Conservation (phyloP, 2,113 vertebrate genomes). For the Otolemur garnettii region DNA sequence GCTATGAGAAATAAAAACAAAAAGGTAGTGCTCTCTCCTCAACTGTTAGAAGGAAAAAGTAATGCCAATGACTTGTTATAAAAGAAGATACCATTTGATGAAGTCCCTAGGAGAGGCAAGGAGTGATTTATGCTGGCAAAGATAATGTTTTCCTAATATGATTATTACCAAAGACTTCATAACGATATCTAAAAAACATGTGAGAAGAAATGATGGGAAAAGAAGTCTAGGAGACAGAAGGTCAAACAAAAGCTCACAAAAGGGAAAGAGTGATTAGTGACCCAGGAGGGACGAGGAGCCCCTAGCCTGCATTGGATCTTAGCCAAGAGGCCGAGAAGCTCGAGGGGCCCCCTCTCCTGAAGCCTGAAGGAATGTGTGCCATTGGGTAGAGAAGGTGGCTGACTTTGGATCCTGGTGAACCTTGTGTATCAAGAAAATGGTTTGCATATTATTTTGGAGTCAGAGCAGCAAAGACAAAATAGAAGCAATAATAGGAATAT, state of each 20-base stretch:
- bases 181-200: not conserved
- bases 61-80: not conserved
- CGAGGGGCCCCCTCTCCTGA: not conserved
- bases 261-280: accelerated
- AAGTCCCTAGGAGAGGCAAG: not conserved
- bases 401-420: not conserved
- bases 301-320: not conserved
- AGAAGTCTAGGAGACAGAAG: not conserved
- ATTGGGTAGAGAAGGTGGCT: not conserved
- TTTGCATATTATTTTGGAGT: not conserved
- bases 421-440: not conserved
- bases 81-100: not conserved
- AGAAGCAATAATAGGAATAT: not conserved
- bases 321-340: too few relatives aligned
- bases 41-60: not conserved
- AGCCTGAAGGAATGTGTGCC: not conserved
- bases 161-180: not conserved
- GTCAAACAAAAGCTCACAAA: not conserved
- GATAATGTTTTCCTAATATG: not conserved
- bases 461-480: not conserved
- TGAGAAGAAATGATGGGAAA: not conserved
- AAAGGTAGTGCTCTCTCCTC: not conserved
- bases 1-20: not conserved
- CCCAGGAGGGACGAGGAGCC: accelerated
- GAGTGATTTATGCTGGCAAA: not conserved